Evolutionary conservation across 2,797 vertebrate species (phyloP), one percentile per base, ranked within the genome.

Genomic region (Setipinna tenuifilis): DNA sequence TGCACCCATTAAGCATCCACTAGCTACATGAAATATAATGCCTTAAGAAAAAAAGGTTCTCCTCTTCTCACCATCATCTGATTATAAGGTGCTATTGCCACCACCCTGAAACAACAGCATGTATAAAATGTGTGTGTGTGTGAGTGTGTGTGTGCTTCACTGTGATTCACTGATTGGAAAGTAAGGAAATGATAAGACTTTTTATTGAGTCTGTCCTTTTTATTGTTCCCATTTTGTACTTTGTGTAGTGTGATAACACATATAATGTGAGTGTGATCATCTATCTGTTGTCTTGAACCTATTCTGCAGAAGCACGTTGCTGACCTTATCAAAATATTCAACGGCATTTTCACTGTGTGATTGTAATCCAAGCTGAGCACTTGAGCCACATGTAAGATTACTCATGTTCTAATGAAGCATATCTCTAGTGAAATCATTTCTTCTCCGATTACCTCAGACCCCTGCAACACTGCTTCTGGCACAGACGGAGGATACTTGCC

Each of bases 331-430:
- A 31, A 4, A 35, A 71, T 71, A 78, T 44, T 44, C 71, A 16
- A 44, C 17, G 44, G 71, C 35, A 78, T 78, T 78, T 78, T 78
- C 71, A 54, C 3, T 78, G 71, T 19, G 31, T 41, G 68, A 78
- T 21, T 78, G 71, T 71, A 71, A 31, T 71, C 65, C 11, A 17
- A 78, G 31, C 2, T 44, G 19, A 78, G 19, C 6, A 78, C 71
- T 78, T 78, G 31, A 21, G 35, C 1, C 35, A 14, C 35, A 44
- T 78, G 16, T 19, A 78, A 78, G 71, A 78, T 78, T 78, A 44
- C 16, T 78, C 71, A 7, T 7, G 35, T 78, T 44, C 35, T 78
- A 31, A 41, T 78, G 71, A 78, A 35, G 17, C 16, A 16, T 21
- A 6, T 44, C 71, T 44, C 2, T 0, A 78, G 17, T 78, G 9